Conservation (phyloP, 2,888 invertebrate genomes). For the Lasioglossum vierecki region DNA sequence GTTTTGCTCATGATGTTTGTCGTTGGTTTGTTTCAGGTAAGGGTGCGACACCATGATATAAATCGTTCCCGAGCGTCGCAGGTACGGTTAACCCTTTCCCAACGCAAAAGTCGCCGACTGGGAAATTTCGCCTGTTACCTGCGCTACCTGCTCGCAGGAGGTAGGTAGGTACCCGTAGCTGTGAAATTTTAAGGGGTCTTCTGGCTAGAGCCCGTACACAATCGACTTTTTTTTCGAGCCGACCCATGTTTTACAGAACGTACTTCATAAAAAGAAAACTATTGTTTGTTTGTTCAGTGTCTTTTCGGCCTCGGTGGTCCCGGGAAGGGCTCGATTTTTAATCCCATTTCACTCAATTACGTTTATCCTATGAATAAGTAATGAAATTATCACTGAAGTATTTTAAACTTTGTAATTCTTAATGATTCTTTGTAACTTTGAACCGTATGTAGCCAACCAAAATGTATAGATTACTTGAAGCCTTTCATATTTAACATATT, state of each 20-base stretch:
- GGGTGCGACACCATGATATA: background rate
- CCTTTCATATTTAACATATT: no score
- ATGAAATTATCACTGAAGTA: background rate
- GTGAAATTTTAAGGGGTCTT: background rate
- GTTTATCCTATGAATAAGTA: no score
- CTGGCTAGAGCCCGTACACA: background rate
- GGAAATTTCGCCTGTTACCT: conserved; percentile 23
- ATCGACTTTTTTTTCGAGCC: background rate
- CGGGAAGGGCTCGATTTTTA: background rate
- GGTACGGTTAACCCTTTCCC: conserved; percentile 41
- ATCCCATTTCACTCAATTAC: background rate
- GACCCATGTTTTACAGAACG: background rate
- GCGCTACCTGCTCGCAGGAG: conserved; percentile 21
- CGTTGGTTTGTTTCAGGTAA: conserved; percentile 59
- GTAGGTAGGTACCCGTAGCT: background rate
- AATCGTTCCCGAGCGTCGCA: conserved; percentile 8
- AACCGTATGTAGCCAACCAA: no score
- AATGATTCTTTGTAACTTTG: no score
- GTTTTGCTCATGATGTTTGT: background rate
- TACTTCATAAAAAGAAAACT: no score
- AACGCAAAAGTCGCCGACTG: background rate
- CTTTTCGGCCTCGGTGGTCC: background rate
- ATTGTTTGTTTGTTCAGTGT: no score
- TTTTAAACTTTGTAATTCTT: background rate
- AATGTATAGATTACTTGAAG: no score